phyloP scores from a whole-genome alignment of 2,888 invertebrate genomes.

The Cheilosia urbana region DNA sequence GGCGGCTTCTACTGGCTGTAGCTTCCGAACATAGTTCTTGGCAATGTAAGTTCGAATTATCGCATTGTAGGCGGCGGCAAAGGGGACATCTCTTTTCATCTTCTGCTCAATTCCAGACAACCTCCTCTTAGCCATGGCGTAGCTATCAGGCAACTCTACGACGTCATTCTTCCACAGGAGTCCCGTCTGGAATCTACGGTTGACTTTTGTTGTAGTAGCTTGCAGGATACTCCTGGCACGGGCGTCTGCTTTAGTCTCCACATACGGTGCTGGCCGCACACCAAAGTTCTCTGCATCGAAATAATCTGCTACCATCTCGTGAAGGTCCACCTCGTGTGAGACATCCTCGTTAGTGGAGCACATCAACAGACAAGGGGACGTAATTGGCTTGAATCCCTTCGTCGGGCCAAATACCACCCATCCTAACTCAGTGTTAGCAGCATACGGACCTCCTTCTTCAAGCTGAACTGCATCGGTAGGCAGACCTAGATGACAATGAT shows the following conservation, averaged over 20 bases:
- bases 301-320: constrained; percentile 6
- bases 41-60: no score
- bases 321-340: no score
- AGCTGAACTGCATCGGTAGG: neutral
- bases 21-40: no score
- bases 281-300: constrained; percentile 29
- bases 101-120: constrained; percentile 23
- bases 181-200: constrained; percentile 37
- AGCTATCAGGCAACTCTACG: constrained; percentile 50
- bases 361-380: constrained; percentile 19
- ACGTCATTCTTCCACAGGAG: constrained; percentile 58
- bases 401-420: constrained; percentile 27
- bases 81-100: no score
- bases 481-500: constrained; percentile 53
- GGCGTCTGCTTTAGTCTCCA: neutral
- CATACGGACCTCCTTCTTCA: constrained; percentile 5
- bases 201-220: constrained; percentile 11
- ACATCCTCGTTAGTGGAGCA: no score
- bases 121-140: constrained; percentile 52
- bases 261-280: neutral
- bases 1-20: neutral
- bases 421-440: constrained; percentile 37
- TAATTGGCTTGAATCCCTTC: neutral
- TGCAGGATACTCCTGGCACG: neutral
- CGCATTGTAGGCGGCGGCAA: no score